Conservation (phyloP, 1,140 invertebrate species). For the Lasioglossum baleicum region DNA sequence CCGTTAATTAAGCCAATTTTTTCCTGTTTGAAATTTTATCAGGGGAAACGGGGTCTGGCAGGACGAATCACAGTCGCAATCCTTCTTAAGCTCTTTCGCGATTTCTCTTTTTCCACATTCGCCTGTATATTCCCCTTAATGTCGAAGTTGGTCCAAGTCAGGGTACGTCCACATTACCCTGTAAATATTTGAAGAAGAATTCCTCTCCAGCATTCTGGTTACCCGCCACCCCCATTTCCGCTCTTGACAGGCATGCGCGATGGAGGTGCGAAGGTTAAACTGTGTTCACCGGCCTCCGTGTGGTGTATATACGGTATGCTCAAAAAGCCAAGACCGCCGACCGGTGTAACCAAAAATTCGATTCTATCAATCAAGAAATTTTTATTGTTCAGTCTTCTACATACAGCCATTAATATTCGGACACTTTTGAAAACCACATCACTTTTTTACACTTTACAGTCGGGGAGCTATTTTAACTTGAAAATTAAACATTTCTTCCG, state of each 20-base stretch:
- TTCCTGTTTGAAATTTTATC: conserved; percentile 11
- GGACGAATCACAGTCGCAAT: neutral
- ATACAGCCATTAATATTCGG: too few relatives aligned
- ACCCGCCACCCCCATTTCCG: neutral
- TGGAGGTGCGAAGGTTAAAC: conserved; percentile 29
- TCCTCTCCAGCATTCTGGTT: conserved; percentile 24
- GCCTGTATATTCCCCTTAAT: conserved; percentile 30
- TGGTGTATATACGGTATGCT: neutral
- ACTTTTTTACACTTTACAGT: too few relatives aligned
- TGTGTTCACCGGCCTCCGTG: neutral
- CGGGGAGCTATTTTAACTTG: too few relatives aligned
- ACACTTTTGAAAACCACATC: too few relatives aligned
- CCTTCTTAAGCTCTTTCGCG: conserved; percentile 14
- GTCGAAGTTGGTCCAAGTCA: conserved; percentile 25
- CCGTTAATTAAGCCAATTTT: conserved; percentile 16
- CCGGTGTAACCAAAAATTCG: too few relatives aligned
- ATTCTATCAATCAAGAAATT: too few relatives aligned
- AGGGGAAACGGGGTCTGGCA: neutral
- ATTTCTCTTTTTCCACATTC: conserved; percentile 15
- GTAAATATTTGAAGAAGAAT: conserved; percentile 51
- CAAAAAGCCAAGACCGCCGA: too few relatives aligned
- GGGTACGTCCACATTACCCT: conserved; percentile 20
- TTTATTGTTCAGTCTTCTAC: too few relatives aligned
- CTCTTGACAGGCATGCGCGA: too few relatives aligned
- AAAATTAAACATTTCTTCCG: too few relatives aligned